Percentiles rank a stretch among this genome's conserved stretches.
Evolutionary conservation across 2,888 invertebrate species (phyloP).

Genomic region (Hydrotaea diabolus): DNA sequence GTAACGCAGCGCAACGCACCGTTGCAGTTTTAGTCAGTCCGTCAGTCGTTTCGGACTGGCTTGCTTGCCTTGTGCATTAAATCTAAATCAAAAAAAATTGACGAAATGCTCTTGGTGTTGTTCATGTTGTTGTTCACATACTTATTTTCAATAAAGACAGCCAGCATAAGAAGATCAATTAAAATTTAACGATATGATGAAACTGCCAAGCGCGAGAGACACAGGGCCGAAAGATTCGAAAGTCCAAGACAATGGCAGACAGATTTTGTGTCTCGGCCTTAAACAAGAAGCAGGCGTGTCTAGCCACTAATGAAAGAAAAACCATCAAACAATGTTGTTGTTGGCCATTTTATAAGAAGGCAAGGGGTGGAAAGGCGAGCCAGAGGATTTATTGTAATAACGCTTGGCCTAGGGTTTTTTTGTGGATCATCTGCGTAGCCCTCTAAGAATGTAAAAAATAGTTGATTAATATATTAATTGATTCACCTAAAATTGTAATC

Average conservation of each 20-base stretch:
- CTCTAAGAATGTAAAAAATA: too few relatives aligned
- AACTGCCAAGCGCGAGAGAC: conserved; percentile 21
- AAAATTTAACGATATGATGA: conserved; percentile 79
- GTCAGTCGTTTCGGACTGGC: too few relatives aligned
- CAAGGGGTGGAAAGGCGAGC: too few relatives aligned
- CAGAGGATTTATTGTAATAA: too few relatives aligned
- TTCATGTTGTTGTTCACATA: conserved; percentile 60
- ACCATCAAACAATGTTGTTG: neutral
- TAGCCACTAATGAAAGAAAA: conserved; percentile 60
- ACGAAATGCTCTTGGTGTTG: conserved; percentile 26
- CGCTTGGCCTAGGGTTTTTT: too few relatives aligned
- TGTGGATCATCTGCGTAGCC: too few relatives aligned
- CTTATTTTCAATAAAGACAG: conserved; percentile 54
- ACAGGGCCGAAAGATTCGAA: too few relatives aligned
- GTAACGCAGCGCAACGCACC: conserved; percentile 34
- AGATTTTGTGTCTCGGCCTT: neutral
- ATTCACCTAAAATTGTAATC: too few relatives aligned
- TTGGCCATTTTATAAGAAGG: too few relatives aligned
- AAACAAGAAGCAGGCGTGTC: conserved; percentile 56
- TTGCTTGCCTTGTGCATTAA: conserved; percentile 54
- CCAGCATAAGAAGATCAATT: conserved; percentile 75
- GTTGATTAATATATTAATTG: too few relatives aligned
- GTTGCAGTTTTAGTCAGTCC: conserved; percentile 9
- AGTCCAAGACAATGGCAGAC: neutral
- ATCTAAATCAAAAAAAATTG: neutral